Evolutionary conservation across 2,113 vertebrate species (phyloP).

Genomic region (Ancistrus triradiatus): DNA sequence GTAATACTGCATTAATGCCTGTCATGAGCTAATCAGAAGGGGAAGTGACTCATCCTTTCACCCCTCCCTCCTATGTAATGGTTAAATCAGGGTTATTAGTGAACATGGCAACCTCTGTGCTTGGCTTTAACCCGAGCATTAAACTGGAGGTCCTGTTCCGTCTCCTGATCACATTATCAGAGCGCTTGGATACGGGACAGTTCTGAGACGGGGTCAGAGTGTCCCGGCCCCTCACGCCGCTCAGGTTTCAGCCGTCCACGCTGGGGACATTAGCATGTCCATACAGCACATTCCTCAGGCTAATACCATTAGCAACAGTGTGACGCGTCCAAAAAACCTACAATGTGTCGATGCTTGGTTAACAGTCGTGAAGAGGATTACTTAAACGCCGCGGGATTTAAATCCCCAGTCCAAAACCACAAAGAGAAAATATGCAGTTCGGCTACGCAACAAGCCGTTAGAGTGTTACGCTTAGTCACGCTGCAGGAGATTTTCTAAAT

Average conservation of each 20-base stretch:
- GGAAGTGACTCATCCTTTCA: too few relatives aligned
- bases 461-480: too few relatives aligned
- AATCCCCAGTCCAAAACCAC: not conserved
- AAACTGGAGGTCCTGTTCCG: too few relatives aligned
- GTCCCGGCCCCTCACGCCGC: slow-evolving; percentile 49
- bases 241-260: slow-evolving; percentile 56
- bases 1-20: too few relatives aligned
- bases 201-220: slow-evolving; percentile 66
- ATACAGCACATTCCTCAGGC: slow-evolving; percentile 64
- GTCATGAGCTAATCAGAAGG: too few relatives aligned
- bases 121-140: too few relatives aligned
- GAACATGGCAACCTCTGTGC: too few relatives aligned
- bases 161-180: too few relatives aligned
- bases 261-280: slow-evolving; percentile 61
- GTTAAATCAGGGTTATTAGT: too few relatives aligned
- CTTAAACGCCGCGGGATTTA: not conserved
- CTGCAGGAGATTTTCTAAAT: too few relatives aligned
- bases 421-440: not conserved
- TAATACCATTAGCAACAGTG: slow-evolving; percentile 67
- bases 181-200: slow-evolving; percentile 62
- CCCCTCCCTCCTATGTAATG: too few relatives aligned
- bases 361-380: slow-evolving; percentile 27
- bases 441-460: too few relatives aligned
- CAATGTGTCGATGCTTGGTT: slow-evolving; percentile 54
- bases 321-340: slow-evolving; percentile 37